Evolutionary conservation across 1,140 invertebrate species (phyloP).

Genomic region (Lasaia peninsularis): DNA sequence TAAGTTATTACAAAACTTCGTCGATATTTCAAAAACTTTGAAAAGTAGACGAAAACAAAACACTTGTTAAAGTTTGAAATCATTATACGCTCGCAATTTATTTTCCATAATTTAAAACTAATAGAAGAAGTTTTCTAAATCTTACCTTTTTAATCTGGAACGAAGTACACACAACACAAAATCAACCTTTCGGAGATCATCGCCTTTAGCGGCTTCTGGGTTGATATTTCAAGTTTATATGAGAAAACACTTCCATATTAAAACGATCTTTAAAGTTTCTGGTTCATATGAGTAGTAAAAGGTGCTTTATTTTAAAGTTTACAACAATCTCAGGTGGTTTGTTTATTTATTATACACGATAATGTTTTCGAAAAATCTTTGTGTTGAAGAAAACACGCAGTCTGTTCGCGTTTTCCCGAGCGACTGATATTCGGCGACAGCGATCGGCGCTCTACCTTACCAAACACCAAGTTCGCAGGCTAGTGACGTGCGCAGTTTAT

Average conservation of each 20-base stretch:
- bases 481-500: slow-evolving; percentile 20
- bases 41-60: no score
- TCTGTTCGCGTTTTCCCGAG: slow-evolving; percentile 22
- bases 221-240: background rate
- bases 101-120: background rate
- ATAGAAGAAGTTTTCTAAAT: background rate
- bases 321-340: background rate
- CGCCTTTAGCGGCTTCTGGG: background rate
- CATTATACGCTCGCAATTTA: background rate
- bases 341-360: slow-evolving; percentile 6
- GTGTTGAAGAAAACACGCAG: slow-evolving; percentile 8
- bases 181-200: background rate
- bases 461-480: background rate
- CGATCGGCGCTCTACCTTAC: background rate
- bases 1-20: no score
- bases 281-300: background rate
- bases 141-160: background rate
- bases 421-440: slow-evolving; percentile 19
- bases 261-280: background rate
- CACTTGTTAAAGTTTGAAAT: no score
- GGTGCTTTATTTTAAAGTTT: background rate
- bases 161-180: background rate
- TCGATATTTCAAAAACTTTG: no score
- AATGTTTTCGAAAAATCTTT: slow-evolving; percentile 18
- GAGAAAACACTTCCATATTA: background rate